Evolutionary conservation across 2,888 invertebrate genomes (phyloP).

Genomic region (Chymomyza amoena): DNA sequence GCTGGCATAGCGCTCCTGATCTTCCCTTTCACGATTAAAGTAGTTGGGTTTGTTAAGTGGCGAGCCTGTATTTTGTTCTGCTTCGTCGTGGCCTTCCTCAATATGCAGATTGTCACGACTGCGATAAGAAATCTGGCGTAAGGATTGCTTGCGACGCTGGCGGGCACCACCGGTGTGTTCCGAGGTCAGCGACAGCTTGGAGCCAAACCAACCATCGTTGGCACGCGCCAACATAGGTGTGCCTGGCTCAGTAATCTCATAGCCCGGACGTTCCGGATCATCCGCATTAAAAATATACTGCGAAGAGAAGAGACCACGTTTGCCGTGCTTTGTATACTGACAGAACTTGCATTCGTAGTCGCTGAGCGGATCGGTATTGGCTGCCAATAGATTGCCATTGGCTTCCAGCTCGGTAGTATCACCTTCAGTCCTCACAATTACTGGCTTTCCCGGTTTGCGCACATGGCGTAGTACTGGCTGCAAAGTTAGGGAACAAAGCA

Average conservation of each 20-base stretch:
- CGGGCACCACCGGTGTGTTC: constrained; percentile 42
- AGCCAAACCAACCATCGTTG: constrained; percentile 77
- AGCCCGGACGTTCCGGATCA: constrained; percentile 82
- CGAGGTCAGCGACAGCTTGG: constrained; percentile 72
- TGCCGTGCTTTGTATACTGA: constrained; percentile 61
- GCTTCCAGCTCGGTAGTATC: constrained; percentile 34
- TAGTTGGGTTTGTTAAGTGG: constrained; percentile 79
- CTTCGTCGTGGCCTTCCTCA: constrained; percentile 29
- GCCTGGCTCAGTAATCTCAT: constrained; percentile 84
- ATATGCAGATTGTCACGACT: constrained; percentile 54
- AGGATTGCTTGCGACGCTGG: constrained; percentile 43
- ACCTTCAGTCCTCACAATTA: constrained; percentile 7
- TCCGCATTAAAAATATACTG: constrained; percentile 80
- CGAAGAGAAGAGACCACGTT: constrained; percentile 74
- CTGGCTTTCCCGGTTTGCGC: constrained; percentile 76
- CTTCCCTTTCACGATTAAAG: constrained; percentile 82
- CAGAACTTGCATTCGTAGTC: constrained; percentile 76
- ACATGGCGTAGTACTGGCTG: constrained; percentile 88
- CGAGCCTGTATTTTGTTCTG: constrained; percentile 16
- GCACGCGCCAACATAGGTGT: constrained; percentile 83
- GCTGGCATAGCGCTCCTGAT: constrained; percentile 70
- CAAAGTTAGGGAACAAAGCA: constrained; percentile 83
- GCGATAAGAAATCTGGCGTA: constrained; percentile 56
- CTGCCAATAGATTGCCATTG: constrained; percentile 56
- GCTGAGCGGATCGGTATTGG: constrained; percentile 37